Conservation (phyloP, 2,888 invertebrate genomes). For the Pandemis heparana region DNA sequence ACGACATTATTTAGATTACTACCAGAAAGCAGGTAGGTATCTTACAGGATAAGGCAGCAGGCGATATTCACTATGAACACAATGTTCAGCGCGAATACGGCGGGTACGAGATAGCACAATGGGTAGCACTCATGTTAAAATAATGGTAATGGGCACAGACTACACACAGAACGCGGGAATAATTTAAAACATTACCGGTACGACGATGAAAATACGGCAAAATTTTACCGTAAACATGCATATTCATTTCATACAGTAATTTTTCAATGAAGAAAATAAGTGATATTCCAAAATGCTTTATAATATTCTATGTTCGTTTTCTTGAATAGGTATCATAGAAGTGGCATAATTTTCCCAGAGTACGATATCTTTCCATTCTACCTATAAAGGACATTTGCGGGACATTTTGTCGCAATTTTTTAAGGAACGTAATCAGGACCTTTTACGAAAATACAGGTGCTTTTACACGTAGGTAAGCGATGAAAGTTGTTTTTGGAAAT, state of each 20-base stretch:
- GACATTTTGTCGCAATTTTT: slow-evolving; percentile 8
- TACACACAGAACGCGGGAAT: not conserved
- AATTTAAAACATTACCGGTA: not conserved
- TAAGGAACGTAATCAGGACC: not conserved
- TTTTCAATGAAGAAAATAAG: too few relatives aligned
- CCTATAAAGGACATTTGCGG: not conserved
- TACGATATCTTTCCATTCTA: not conserved
- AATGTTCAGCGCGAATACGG: slow-evolving; percentile 1
- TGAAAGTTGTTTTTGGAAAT: too few relatives aligned
- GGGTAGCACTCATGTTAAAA: slow-evolving; percentile 6
- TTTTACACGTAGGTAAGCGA: too few relatives aligned
- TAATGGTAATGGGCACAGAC: not conserved
- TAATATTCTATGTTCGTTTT: not conserved
- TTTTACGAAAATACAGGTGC: too few relatives aligned
- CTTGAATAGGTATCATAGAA: not conserved
- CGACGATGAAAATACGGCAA: too few relatives aligned
- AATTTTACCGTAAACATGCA: too few relatives aligned
- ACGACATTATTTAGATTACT: not conserved
- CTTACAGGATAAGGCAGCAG: not conserved
- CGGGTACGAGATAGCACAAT: slow-evolving; percentile 2
- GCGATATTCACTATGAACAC: not conserved
- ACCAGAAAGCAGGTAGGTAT: not conserved
- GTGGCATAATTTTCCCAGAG: not conserved
- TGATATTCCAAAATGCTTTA: too few relatives aligned
- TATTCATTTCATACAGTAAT: too few relatives aligned